A percentile compares a stretch with the other conserved stretches of the same genome.
Conservation (phyloP, 2,797 vertebrate genomes). For the Furcifer pardalis region DNA sequence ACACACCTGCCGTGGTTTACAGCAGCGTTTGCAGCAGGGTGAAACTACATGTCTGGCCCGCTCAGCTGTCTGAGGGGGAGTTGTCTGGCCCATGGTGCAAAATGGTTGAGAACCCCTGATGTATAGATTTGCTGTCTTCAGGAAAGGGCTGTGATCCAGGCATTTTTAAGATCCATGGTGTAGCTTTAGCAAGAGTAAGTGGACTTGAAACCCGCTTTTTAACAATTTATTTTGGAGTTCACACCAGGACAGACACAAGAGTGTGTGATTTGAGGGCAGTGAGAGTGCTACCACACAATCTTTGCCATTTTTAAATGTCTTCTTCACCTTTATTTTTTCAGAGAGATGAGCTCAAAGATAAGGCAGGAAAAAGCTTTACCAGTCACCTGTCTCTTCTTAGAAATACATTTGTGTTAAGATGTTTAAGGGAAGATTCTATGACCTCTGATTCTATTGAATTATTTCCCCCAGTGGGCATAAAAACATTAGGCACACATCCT, state of each 20-base stretch:
- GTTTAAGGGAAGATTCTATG: no score
- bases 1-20: no score
- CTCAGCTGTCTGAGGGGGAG: no score
- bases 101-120: no score
- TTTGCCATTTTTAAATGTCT: not conserved
- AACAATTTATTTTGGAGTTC: not conserved
- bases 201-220: rapidly evolving
- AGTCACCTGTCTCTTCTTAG: not conserved
- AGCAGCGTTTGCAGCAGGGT: no score
- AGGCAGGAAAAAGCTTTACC: not conserved
- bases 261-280: not conserved
- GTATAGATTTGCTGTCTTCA: no score
- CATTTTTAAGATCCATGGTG: no score
- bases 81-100: no score
- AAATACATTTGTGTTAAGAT: not conserved
- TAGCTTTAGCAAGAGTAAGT: no score
- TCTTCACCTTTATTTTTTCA: not conserved
- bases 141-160: no score
- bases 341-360: not conserved
- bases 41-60: no score
- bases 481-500: not conserved
- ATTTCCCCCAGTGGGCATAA: not conserved
- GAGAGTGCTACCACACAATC: not conserved
- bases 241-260: not conserved
- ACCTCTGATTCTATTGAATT: not conserved